Evolutionary conservation across 2,797 vertebrate species (phyloP).

Genomic region (Oreochromis mossambicus): DNA sequence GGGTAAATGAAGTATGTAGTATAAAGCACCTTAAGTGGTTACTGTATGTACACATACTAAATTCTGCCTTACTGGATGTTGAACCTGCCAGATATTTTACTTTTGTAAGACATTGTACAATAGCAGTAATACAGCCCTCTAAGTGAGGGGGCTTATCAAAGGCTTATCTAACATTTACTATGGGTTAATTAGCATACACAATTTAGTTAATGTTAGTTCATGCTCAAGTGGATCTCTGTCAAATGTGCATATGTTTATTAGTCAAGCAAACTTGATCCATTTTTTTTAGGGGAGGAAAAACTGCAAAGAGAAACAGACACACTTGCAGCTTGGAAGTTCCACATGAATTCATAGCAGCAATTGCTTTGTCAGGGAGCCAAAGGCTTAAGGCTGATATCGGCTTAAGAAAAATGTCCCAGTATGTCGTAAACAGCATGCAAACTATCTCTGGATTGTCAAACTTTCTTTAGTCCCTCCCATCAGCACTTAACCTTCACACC

Average conservation of each 20-base stretch:
- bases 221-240: not conserved
- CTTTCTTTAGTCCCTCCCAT: not conserved
- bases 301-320: not conserved
- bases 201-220: not conserved
- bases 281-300: not conserved
- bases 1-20: not conserved
- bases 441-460: not conserved
- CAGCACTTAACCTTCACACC: not conserved
- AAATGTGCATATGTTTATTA: not conserved
- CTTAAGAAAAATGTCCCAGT: not conserved
- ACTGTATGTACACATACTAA: not conserved
- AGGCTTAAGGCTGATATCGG: not conserved
- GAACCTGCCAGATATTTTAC: not conserved
- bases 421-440: not conserved
- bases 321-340: not conserved
- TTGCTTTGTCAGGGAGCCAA: not conserved
- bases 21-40: not conserved
- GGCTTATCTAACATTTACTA: not conserved
- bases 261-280: not conserved
- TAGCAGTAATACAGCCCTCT: not conserved
- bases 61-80: not conserved
- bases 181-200: not conserved
- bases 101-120: not conserved
- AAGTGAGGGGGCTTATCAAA: not conserved
- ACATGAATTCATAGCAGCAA: not conserved